Percentiles rank a stretch among this genome's conserved stretches.
Conservation (phyloP, 2,888 invertebrate species). For the Ypsolopha sequella region DNA sequence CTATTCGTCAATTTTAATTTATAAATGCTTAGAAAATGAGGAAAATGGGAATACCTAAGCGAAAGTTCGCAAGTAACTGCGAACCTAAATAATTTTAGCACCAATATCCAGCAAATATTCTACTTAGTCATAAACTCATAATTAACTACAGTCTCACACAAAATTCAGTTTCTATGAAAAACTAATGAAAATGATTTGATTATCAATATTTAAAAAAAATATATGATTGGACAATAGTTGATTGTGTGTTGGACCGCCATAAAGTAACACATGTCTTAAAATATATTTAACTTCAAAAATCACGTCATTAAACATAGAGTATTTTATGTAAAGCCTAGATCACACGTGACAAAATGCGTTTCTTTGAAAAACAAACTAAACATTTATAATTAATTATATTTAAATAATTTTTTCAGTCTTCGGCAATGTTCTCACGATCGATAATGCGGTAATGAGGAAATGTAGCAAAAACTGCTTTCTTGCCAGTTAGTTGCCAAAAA, state of each 20-base stretch:
- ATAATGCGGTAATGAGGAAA: not conserved
- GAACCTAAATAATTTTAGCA: not conserved
- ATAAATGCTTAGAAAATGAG: not conserved
- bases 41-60: not conserved
- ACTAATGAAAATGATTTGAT: not conserved
- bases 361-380: not conserved
- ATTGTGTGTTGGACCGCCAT: too few species aligned
- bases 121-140: not conserved
- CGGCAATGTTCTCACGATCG: too few species aligned
- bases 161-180: not conserved
- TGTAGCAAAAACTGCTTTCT: too few species aligned
- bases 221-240: too few species aligned
- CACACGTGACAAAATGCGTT: too few species aligned
- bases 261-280: too few species aligned
- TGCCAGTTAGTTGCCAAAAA: too few species aligned
- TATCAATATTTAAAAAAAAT: not conserved
- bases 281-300: too few species aligned
- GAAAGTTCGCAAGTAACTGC: not conserved
- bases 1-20: not conserved
- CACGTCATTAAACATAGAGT: too few species aligned
- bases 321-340: too few species aligned
- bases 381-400: too few species aligned
- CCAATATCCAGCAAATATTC: slow-evolving; percentile 6
- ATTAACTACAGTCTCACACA: slow-evolving; percentile 3
- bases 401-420: too few species aligned